Percentiles rank a stretch among this genome's conserved stretches.
These are phyloP conservation scores for Nannoperca australis DNA, from an alignment of 2,797 vertebrate species.

Conservation along the genomic window DNA sequence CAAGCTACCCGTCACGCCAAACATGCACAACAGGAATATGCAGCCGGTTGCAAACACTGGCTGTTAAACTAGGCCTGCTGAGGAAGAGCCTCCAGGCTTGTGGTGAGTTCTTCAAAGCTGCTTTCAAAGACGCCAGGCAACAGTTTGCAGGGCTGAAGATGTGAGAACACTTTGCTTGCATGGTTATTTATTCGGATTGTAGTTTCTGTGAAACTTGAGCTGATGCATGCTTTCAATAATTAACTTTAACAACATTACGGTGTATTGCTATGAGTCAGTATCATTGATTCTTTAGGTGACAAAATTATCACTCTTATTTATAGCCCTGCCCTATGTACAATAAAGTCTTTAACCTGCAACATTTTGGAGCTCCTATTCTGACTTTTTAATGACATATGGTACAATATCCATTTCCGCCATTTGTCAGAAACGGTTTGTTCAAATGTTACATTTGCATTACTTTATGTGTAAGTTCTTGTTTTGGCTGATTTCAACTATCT, in stretches of 20 bases:
- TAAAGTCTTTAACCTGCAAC: neutral
- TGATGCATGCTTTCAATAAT: neutral
- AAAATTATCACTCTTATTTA: neutral
- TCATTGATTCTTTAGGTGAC: neutral
- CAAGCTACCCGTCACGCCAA: conserved; percentile 10
- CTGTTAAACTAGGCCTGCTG: neutral
- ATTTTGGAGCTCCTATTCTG: neutral
- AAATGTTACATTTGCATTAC: neutral
- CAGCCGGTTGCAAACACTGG: neutral
- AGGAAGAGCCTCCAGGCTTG: neutral
- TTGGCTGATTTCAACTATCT: neutral
- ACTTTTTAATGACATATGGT: neutral
- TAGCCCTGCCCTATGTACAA: neutral
- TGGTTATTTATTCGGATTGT: neutral
- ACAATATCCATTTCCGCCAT: neutral
- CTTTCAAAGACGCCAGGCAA: neutral
- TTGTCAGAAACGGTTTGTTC: neutral
- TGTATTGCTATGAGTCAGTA: neutral
- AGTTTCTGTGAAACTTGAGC: neutral
- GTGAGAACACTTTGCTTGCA: neutral
- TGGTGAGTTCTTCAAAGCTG: neutral
- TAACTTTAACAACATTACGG: neutral
- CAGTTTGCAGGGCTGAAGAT: neutral
- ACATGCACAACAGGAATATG: conserved; percentile 46
- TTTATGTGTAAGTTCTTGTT: neutral